These are phyloP conservation scores for Drosophila austrosaltans DNA, from an alignment of 2,888 invertebrate genomes.

Conservation along the genomic window DNA sequence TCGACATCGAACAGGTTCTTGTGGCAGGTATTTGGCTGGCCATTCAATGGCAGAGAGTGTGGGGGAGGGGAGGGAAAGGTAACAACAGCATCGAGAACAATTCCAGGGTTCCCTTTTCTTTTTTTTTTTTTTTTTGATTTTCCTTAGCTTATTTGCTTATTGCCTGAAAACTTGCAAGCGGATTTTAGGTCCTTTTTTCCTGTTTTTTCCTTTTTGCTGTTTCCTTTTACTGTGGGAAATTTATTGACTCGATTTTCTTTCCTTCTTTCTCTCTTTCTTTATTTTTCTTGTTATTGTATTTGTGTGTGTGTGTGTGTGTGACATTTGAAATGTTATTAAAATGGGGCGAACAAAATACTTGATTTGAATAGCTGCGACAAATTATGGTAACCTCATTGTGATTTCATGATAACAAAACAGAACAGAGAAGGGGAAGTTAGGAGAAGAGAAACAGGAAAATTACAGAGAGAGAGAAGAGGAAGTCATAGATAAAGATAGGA, in stretches of 20 bases:
- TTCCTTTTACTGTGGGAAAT: constrained; percentile 58
- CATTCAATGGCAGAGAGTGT: constrained; percentile 48
- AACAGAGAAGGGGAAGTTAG: too few relatives aligned
- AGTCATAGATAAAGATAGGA: background rate
- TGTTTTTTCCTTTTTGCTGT: constrained; percentile 17
- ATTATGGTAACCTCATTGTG: constrained; percentile 49
- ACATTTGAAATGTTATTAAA: constrained; percentile 72
- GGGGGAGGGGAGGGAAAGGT: background rate
- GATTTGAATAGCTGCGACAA: constrained; percentile 74
- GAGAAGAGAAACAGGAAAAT: background rate
- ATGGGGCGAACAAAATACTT: constrained; percentile 61
- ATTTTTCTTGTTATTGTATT: constrained; percentile 8
- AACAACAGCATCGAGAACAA: constrained; percentile 29
- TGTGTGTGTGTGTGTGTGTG: constrained; percentile 34
- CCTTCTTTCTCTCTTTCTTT: constrained; percentile 13
- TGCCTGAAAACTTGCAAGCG: constrained; percentile 55
- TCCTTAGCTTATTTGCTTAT: constrained; percentile 76
- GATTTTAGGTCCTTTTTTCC: constrained; percentile 43
- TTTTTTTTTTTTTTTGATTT: constrained; percentile 74
- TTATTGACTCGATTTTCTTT: constrained; percentile 68
- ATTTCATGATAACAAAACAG: constrained; percentile 21
- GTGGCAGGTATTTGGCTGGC: constrained; percentile 73
- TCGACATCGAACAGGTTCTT: constrained; percentile 75
- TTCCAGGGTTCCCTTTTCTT: constrained; percentile 29
- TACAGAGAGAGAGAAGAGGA: background rate